Evolutionary conservation across 2,888 invertebrate species (phyloP).

Genomic region (Cactoblastis cactorum): DNA sequence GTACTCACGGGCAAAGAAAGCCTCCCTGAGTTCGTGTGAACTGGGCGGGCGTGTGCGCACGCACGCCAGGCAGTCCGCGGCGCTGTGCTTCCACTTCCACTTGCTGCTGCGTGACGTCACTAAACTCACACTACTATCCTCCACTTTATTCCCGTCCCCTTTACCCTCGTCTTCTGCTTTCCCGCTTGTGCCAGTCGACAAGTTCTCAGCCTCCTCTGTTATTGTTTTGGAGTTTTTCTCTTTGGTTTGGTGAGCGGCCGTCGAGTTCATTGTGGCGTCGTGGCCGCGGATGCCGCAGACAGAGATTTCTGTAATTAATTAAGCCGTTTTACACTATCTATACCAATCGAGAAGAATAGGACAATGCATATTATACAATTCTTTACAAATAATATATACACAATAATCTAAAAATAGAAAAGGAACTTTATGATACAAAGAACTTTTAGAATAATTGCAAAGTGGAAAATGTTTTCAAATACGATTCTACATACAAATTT

Average conservation of each 20-base stretch:
- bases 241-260: background rate
- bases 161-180: background rate
- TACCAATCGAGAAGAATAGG: too few species aligned
- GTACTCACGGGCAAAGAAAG: conserved; percentile 52
- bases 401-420: too few species aligned
- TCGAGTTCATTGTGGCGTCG: background rate
- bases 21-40: conserved; percentile 66
- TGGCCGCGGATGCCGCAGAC: background rate
- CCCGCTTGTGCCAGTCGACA: background rate
- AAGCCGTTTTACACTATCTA: too few species aligned
- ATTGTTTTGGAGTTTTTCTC: background rate
- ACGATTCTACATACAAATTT: too few species aligned
- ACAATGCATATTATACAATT: too few species aligned
- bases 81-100: conserved; percentile 60
- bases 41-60: conserved; percentile 62
- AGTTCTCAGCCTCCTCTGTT: background rate
- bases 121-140: conserved; percentile 19
- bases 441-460: too few species aligned
- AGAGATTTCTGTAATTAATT: background rate
- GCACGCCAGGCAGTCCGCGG: conserved; percentile 60
- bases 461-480: too few species aligned
- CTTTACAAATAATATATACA: too few species aligned
- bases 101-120: conserved; percentile 22
- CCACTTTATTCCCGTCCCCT: background rate
- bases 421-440: too few species aligned